Conservation (phyloP, 1,140 invertebrate species). For the Idris sp. region DNA sequence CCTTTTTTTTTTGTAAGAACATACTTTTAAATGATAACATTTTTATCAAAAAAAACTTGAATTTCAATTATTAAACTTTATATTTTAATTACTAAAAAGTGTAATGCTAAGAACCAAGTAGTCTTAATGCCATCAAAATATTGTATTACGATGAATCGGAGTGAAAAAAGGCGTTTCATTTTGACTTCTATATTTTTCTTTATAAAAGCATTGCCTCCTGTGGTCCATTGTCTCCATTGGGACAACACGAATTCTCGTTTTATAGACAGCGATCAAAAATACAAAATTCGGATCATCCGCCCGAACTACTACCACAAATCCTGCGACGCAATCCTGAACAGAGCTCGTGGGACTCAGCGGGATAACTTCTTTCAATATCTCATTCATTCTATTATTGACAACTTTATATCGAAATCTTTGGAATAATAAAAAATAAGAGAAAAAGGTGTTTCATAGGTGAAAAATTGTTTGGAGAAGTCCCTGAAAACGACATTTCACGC, state of each 20-base stretch:
- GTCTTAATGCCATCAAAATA: too few species aligned
- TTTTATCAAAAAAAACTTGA: too few species aligned
- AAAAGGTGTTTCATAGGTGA: conserved; percentile 19
- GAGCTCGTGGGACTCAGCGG: conserved; percentile 54
- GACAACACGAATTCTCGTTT: conserved; percentile 29
- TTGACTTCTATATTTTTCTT: conserved; percentile 59
- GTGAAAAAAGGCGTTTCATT: too few species aligned
- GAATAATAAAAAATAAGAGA: conserved; percentile 17
- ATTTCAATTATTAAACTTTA: too few species aligned
- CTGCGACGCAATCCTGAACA: conserved; percentile 44
- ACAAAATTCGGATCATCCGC: conserved; percentile 27
- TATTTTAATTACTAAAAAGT: too few species aligned
- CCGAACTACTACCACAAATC: conserved; percentile 54
- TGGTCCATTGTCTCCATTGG: conserved; percentile 39
- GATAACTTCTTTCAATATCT: conserved; percentile 54
- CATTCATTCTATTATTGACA: conserved; percentile 54
- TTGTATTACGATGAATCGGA: too few species aligned
- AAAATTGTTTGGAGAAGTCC: conserved; percentile 51
- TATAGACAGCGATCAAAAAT: conserved; percentile 51
- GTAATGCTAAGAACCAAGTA: too few species aligned
- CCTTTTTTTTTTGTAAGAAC: too few species aligned
- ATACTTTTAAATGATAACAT: too few species aligned
- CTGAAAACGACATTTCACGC: conserved; percentile 57
- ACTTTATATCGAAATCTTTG: conserved; percentile 49
- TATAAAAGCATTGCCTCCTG: conserved; percentile 32